Conservation (phyloP, 2,888 invertebrate genomes). For the Empis stercorea region DNA sequence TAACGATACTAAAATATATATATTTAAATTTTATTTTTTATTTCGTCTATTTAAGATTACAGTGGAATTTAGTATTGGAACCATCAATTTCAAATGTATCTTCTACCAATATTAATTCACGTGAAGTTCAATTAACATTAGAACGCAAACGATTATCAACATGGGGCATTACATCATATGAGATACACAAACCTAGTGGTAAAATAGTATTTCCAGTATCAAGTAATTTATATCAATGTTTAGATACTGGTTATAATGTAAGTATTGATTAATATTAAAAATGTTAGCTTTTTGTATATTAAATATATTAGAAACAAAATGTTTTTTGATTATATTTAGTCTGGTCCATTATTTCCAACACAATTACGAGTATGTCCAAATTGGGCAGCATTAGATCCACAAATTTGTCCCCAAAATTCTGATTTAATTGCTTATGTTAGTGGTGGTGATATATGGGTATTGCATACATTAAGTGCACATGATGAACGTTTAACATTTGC, state of each 20-base stretch:
- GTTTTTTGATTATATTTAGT: constrained; percentile 15
- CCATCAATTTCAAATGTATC: constrained; percentile 58
- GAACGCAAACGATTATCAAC: constrained; percentile 84
- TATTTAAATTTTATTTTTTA: too few relatives aligned
- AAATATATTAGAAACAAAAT: background rate
- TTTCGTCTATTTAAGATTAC: constrained; percentile 43
- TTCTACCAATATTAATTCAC: constrained; percentile 48
- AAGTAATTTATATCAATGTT: constrained; percentile 75
- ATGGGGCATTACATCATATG: constrained; percentile 90
- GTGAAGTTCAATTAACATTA: constrained; percentile 82
- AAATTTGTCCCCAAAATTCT: constrained; percentile 44
- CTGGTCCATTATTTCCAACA: constrained; percentile 51
- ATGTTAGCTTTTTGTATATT: background rate
- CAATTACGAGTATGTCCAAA: constrained; percentile 48
- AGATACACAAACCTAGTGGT: constrained; percentile 67
- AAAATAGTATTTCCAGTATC: constrained; percentile 85
- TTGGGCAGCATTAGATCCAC: constrained; percentile 64
- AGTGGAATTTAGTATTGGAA: constrained; percentile 74
- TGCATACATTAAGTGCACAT: constrained; percentile 44
- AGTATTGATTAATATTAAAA: background rate
- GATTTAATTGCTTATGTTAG: constrained; percentile 83
- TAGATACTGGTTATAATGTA: constrained; percentile 59
- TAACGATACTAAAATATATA: too few relatives aligned
- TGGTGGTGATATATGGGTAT: constrained; percentile 83
- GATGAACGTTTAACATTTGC: constrained; percentile 60